Percentiles rank a stretch among this genome's conserved stretches.
Evolutionary conservation across 1,140 invertebrate genomes (phyloP).

Genomic region (Arion vulgaris): DNA sequence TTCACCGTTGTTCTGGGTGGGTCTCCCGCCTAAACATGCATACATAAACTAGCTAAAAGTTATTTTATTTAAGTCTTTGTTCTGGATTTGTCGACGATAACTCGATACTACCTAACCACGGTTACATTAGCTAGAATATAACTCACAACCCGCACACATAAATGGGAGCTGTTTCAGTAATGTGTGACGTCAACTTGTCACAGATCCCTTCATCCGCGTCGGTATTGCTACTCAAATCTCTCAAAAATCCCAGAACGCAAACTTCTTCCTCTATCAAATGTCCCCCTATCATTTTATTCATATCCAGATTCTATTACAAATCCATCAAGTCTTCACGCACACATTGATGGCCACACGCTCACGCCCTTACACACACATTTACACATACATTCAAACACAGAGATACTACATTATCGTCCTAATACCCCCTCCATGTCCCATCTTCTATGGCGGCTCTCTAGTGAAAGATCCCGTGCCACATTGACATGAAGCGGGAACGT

Average conservation of each 20-base stretch:
- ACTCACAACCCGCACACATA: too few relatives aligned
- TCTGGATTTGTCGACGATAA: too few relatives aligned
- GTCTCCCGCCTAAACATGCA: too few relatives aligned
- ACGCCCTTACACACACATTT: background rate
- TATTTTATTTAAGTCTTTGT: too few relatives aligned
- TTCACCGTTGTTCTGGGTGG: too few relatives aligned
- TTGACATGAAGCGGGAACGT: slow-evolving; percentile 10
- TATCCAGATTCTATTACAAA: background rate
- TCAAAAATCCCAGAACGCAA: background rate
- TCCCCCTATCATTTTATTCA: background rate
- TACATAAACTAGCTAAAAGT: too few relatives aligned
- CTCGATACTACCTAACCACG: too few relatives aligned
- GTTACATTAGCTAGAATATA: too few relatives aligned
- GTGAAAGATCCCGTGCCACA: slow-evolving; percentile 16
- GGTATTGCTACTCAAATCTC: background rate
- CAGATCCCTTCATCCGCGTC: background rate
- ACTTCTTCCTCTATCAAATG: background rate
- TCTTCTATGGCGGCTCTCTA: background rate
- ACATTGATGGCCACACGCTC: background rate
- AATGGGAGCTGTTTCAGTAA: background rate
- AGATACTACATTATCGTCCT: background rate
- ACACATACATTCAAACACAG: slow-evolving; percentile 3
- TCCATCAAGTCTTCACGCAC: background rate
- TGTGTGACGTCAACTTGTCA: background rate
- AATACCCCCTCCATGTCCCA: background rate